Percentiles rank a stretch among this genome's conserved stretches.
Conservation (phyloP, 2,888 invertebrate genomes). For the Coelinius sp. region DNA sequence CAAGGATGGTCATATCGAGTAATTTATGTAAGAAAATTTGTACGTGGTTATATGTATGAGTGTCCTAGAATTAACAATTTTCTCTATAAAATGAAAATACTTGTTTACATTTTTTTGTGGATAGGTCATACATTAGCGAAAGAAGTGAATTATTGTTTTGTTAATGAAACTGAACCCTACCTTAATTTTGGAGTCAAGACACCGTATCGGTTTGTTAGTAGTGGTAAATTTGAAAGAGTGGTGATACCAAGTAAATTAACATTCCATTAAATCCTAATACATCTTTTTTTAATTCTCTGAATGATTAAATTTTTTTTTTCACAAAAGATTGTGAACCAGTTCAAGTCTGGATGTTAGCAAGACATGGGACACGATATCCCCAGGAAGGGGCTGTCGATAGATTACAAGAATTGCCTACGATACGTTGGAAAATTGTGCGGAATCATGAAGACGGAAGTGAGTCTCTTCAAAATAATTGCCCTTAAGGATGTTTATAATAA, state of each 20-base stretch:
- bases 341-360: conserved; percentile 81
- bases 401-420: conserved; percentile 74
- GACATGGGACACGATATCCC: conserved; percentile 82
- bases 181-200: conserved; percentile 82
- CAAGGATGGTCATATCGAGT: too few species aligned
- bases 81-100: too few species aligned
- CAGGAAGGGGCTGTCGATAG: conserved; percentile 73
- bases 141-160: conserved; percentile 74
- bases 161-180: conserved; percentile 77
- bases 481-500: not conserved
- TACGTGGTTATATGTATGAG: too few species aligned
- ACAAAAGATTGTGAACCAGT: conserved; percentile 78
- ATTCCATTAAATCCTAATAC: not conserved
- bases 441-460: conserved; percentile 77
- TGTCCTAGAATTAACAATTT: too few species aligned
- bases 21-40: too few species aligned
- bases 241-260: conserved; percentile 76
- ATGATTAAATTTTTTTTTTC: not conserved
- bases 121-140: conserved; percentile 48
- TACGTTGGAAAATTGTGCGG: conserved; percentile 76
- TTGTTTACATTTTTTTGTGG: conserved; percentile 22
- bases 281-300: not conserved
- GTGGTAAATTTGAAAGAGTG: conserved; percentile 75
- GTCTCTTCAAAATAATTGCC: not conserved
- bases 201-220: conserved; percentile 81